These are phyloP conservation scores for Drosophila funebris DNA, from an alignment of 1,140 invertebrate species.

Conservation along the genomic window DNA sequence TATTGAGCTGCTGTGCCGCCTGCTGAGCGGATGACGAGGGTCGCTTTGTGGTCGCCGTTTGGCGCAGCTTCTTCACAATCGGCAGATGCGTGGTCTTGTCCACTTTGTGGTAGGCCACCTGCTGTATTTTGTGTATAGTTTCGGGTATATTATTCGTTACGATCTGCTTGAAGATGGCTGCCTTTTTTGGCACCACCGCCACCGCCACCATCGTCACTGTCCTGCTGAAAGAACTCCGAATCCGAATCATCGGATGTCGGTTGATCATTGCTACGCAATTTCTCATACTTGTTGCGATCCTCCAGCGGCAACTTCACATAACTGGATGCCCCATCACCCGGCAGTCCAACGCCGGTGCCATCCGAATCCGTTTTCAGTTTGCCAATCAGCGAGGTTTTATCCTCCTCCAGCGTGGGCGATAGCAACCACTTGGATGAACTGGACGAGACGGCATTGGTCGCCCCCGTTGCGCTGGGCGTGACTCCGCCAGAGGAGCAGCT, in stretches of 20 bases:
- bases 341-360: conserved; percentile 13
- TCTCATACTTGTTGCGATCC: conserved; percentile 92
- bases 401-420: conserved; percentile 81
- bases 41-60: conserved; percentile 82
- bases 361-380: conserved; percentile 76
- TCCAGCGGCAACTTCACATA: conserved; percentile 88
- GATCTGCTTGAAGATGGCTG: conserved; percentile 84
- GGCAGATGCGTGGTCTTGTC: conserved; percentile 82
- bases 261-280: conserved; percentile 86
- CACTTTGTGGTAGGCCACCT: conserved; percentile 84
- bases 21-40: conserved; percentile 74
- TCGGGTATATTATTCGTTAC: conserved; percentile 85
- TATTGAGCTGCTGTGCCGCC: conserved; percentile 76
- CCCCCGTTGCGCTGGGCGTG: conserved; percentile 37
- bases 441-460: conserved; percentile 54
- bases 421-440: conserved; percentile 81
- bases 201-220: conserved; percentile 59
- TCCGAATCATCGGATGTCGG: conserved; percentile 87
- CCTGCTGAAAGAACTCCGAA: conserved; percentile 76
- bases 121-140: conserved; percentile 83
- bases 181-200: conserved; percentile 61
- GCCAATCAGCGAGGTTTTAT: conserved; percentile 79
- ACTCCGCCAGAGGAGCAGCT: conserved; percentile 51
- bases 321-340: conserved; percentile 19
- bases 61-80: conserved; percentile 83